Conservation (phyloP, 1,140 invertebrate genomes). For the Drosophila pectinifera region DNA sequence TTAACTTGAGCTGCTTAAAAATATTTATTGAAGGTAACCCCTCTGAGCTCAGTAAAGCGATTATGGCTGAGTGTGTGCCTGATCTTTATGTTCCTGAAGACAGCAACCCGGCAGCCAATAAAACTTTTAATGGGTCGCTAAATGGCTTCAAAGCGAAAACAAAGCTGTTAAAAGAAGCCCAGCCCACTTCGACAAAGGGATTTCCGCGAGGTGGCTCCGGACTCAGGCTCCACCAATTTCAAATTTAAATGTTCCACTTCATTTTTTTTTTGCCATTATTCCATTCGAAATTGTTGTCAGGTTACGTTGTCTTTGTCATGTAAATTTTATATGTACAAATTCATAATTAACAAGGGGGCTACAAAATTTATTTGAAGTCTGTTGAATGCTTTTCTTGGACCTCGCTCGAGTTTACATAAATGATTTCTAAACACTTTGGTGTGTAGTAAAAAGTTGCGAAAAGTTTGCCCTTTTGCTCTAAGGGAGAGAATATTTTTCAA, state of each 20-base stretch:
- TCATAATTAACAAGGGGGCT: slow-evolving; percentile 16
- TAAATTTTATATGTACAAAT: slow-evolving; percentile 47
- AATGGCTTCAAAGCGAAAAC: slow-evolving; percentile 43
- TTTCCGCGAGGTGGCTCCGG: neutral
- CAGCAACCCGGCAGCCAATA: slow-evolving; percentile 21
- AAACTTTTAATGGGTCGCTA: slow-evolving; percentile 65
- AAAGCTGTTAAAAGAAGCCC: slow-evolving; percentile 37
- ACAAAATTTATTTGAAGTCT: slow-evolving; percentile 32
- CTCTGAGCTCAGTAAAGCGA: neutral
- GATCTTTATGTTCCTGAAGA: slow-evolving; percentile 20
- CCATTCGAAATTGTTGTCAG: slow-evolving; percentile 9
- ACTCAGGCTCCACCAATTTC: slow-evolving; percentile 45
- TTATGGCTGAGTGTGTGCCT: slow-evolving; percentile 35
- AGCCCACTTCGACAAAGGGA: neutral
- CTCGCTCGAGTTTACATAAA: slow-evolving; percentile 60
- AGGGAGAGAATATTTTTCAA: slow-evolving; percentile 48
- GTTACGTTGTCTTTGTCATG: slow-evolving; percentile 53
- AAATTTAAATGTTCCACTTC: slow-evolving; percentile 56
- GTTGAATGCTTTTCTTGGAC: slow-evolving; percentile 12
- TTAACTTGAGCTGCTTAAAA: neutral
- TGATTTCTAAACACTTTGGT: slow-evolving; percentile 35
- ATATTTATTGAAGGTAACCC: neutral
- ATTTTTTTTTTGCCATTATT: slow-evolving; percentile 31
- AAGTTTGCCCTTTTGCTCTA: slow-evolving; percentile 44
- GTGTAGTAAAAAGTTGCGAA: slow-evolving; percentile 27